A percentile compares a stretch with the other conserved stretches of the same genome.
Evolutionary conservation across 2,113 vertebrate genomes (phyloP).

Genomic region (Podiceps cristatus): DNA sequence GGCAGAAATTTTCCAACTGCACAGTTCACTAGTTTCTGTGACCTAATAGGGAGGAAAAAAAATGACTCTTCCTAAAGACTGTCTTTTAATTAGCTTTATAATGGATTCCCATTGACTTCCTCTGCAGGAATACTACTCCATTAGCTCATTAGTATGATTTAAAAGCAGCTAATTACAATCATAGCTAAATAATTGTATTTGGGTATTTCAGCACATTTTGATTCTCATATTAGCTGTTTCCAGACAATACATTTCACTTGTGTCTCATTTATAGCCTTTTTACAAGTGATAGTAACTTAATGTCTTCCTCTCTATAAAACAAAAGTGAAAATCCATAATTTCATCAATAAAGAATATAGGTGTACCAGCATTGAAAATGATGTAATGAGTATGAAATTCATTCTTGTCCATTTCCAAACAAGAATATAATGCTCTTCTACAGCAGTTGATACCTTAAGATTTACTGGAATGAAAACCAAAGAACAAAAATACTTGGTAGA

Average conservation of each 20-base stretch:
- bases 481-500: not conserved
- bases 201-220: slow-evolving; percentile 56
- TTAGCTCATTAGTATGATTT: slow-evolving; percentile 76
- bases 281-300: not conserved
- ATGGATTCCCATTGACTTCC: slow-evolving; percentile 78
- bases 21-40: slow-evolving; percentile 63
- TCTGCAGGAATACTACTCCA: slow-evolving; percentile 53
- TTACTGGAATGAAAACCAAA: not conserved
- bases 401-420: not conserved
- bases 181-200: slow-evolving; percentile 70
- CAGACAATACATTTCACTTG: not conserved
- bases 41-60: slow-evolving; percentile 73
- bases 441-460: not conserved
- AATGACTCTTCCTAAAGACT: slow-evolving; percentile 70
- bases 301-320: not conserved
- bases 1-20: slow-evolving; percentile 62
- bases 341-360: not conserved
- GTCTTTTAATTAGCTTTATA: slow-evolving; percentile 85
- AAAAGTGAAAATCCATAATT: slow-evolving; percentile 12
- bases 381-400: not conserved
- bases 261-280: not conserved
- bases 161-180: slow-evolving; percentile 73
- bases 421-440: not conserved
- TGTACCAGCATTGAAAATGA: not conserved
- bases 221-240: not conserved